A percentile compares a stretch with the other conserved stretches of the same genome.
These are phyloP conservation scores for Cnemophilus loriae DNA, from an alignment of 2,113 vertebrate species.

Conservation along the genomic window DNA sequence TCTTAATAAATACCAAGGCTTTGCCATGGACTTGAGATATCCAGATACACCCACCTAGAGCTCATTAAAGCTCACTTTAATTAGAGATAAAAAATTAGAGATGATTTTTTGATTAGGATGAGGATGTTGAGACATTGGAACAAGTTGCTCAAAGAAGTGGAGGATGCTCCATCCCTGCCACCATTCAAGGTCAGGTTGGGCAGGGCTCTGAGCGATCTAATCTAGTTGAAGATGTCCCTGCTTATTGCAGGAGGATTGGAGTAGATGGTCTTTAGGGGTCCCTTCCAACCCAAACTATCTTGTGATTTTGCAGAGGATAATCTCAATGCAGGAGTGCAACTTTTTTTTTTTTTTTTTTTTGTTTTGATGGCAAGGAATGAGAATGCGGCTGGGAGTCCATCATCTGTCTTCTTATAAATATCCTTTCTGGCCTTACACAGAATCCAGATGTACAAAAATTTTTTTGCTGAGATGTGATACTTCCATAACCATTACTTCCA, in stretches of 20 bases:
- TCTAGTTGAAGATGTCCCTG: neutral
- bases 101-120: neutral
- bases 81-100: neutral
- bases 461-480: neutral
- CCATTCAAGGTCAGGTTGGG: neutral
- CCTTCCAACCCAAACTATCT: neutral
- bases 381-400: neutral
- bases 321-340: neutral
- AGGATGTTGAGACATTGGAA: neutral
- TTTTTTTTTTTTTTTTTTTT: neutral
- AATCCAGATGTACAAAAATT: neutral
- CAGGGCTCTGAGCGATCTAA: neutral
- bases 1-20: neutral
- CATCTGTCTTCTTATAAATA: neutral
- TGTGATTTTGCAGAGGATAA: neutral
- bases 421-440: neutral
- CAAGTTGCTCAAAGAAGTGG: neutral
- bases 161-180: neutral
- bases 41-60: neutral
- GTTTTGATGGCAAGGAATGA: neutral
- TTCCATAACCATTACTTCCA: neutral
- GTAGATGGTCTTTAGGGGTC: neutral
- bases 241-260: neutral
- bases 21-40: neutral
- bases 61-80: neutral